These are phyloP conservation scores for Drosophila acutilabella DNA, from an alignment of 2,888 invertebrate species.

Conservation along the genomic window DNA sequence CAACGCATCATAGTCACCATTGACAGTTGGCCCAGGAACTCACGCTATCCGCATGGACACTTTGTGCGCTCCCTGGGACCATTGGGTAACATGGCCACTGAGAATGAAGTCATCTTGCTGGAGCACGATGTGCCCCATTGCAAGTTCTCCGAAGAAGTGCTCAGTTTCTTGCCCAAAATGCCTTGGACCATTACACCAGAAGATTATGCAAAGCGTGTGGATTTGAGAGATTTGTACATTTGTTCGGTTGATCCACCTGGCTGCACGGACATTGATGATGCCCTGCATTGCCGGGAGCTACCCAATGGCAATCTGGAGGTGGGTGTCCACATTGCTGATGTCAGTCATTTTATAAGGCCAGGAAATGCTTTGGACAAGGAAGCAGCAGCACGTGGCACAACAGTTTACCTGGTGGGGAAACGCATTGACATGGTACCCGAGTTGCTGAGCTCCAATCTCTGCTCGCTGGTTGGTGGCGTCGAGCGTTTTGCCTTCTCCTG, in stretches of 20 bases:
- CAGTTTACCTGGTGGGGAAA: constrained; percentile 97
- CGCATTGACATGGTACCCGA: constrained; percentile 96
- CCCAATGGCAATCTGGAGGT: constrained; percentile 92
- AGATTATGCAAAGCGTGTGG: constrained; percentile 92
- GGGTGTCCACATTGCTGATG: constrained; percentile 99
- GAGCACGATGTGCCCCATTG: constrained; percentile 99
- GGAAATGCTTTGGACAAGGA: constrained; percentile 96
- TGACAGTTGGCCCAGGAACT: constrained; percentile 97
- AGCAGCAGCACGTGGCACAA: constrained; percentile 96
- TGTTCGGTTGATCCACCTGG: constrained; percentile 99
- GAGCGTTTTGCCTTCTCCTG: constrained; percentile 98
- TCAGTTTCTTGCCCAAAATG: constrained; percentile 94
- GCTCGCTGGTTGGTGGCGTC: constrained; percentile 95
- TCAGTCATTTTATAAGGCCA: constrained; percentile 97
- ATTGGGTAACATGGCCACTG: constrained; percentile 97
- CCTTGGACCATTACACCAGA: constrained; percentile 95
- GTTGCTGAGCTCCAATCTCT: constrained; percentile 96
- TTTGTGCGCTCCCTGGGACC: constrained; percentile 96
- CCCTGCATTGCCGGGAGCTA: constrained; percentile 94
- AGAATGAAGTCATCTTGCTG: constrained; percentile 97
- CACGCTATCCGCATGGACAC: constrained; percentile 97
- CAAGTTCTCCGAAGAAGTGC: constrained; percentile 96
- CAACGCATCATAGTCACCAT: constrained; percentile 98
- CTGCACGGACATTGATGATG: constrained; percentile 99
- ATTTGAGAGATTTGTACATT: constrained; percentile 93